Evolutionary conservation across 2,113 vertebrate species (phyloP).

Genomic region (Grammomys dolichurus): DNA sequence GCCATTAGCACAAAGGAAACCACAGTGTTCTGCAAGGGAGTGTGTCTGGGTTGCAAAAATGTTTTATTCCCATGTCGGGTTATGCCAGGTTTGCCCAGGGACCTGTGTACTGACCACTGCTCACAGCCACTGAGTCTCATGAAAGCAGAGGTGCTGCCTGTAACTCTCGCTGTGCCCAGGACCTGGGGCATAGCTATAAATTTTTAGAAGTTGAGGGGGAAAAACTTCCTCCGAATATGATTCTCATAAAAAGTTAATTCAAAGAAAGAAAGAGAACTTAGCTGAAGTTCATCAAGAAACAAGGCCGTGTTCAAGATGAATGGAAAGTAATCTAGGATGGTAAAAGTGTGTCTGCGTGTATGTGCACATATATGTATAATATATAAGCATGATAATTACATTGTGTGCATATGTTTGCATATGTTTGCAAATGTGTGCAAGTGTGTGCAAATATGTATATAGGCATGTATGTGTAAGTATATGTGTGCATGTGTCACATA

Average conservation of each 20-base stretch:
- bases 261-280: constrained; percentile 11
- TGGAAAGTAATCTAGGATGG: background rate
- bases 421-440: background rate
- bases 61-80: background rate
- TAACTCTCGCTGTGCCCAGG: background rate
- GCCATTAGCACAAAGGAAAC: background rate
- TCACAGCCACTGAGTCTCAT: background rate
- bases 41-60: background rate
- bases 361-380: background rate
- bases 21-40: background rate
- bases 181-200: background rate
- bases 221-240: background rate
- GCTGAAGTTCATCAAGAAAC: constrained; percentile 47
- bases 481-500: background rate
- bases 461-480: background rate
- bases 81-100: background rate
- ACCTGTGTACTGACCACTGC: background rate
- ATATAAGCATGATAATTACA: background rate
- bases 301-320: constrained; percentile 10
- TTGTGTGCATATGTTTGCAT: too few species aligned
- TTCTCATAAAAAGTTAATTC: background rate
- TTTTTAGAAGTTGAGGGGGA: background rate
- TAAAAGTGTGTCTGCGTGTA: background rate
- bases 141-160: background rate
- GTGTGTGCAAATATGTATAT: background rate